A percentile compares a stretch with the other conserved stretches of the same genome.
phyloP scores from a whole-genome alignment of 2,888 invertebrate genomes.

The Nasonia oneida region DNA sequence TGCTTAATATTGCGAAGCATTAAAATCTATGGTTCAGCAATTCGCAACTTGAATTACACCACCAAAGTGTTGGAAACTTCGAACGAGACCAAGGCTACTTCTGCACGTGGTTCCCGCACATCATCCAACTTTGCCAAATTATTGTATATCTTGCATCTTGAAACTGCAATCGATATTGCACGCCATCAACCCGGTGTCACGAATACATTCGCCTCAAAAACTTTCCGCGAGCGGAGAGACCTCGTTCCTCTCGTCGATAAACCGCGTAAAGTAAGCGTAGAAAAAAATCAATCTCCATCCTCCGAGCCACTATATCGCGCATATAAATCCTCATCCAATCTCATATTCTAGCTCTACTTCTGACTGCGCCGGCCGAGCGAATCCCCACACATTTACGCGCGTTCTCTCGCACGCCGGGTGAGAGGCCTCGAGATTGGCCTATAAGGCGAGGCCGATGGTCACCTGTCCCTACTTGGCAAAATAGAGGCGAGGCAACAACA shows the following conservation, averaged over 20 bases:
- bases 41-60: conserved; percentile 29
- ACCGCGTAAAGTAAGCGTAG: not conserved
- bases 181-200: not conserved
- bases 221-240: not conserved
- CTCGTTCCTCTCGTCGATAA: not conserved
- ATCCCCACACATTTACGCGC: not conserved
- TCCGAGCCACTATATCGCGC: not conserved
- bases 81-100: conserved; percentile 2
- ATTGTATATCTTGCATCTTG: not conserved
- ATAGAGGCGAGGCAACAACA: conserved; percentile 46
- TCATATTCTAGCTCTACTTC: conserved; percentile 4
- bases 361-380: not conserved
- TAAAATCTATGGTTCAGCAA: conserved; percentile 11
- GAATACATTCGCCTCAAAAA: not conserved
- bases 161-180: not conserved
- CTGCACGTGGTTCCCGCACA: not conserved
- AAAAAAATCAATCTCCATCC: conserved; percentile 4
- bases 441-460: conserved; percentile 40
- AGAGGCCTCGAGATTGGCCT: conserved; percentile 15
- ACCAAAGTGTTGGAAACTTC: conserved; percentile 23
- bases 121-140: not conserved
- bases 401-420: not conserved
- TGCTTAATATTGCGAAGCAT: conserved; percentile 6
- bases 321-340: conserved; percentile 32
- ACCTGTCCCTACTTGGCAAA: conserved; percentile 55